Evolutionary conservation across 2,797 vertebrate species (phyloP).

Genomic region (Catostomus latipinnis): DNA sequence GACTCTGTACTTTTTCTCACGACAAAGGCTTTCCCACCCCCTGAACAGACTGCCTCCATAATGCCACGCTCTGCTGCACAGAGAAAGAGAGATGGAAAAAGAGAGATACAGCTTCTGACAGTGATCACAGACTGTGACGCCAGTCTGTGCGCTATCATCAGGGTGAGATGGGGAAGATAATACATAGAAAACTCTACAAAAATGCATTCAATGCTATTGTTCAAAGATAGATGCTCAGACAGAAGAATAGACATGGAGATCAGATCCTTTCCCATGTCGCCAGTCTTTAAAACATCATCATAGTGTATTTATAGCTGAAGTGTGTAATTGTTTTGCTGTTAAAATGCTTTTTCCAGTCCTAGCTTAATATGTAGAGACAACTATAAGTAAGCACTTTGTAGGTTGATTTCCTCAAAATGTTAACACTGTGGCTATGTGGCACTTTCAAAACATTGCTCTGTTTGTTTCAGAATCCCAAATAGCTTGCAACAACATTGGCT

Average conservation of each 20-base stretch:
- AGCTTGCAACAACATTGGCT: not conserved
- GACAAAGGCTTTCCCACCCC: slow-evolving; percentile 60
- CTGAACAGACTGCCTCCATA: slow-evolving; percentile 56
- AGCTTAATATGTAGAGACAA: not conserved
- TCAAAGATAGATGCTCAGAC: slow-evolving; percentile 66
- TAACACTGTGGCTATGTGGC: not conserved
- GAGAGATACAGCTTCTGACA: slow-evolving; percentile 56
- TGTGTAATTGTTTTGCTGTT: not conserved
- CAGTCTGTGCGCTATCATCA: slow-evolving; percentile 71
- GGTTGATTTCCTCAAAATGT: not conserved
- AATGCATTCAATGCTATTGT: slow-evolving; percentile 58
- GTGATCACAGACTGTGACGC: slow-evolving; percentile 70
- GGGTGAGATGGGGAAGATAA: slow-evolving; percentile 72
- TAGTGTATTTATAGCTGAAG: not conserved
- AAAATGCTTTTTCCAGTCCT: not conserved
- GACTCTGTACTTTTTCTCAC: slow-evolving; percentile 74
- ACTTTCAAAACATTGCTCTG: not conserved
- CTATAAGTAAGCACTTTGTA: not conserved
- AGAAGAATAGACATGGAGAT: slow-evolving; percentile 55
- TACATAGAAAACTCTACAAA: slow-evolving; percentile 66
- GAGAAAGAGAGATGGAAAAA: slow-evolving; percentile 59
- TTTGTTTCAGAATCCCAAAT: not conserved
- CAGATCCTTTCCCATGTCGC: slow-evolving; percentile 52
- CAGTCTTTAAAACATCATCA: slow-evolving; percentile 55
- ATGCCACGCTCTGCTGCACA: slow-evolving; percentile 68